Conservation (phyloP, 1,140 invertebrate species). For the Macrosteles quadrilineatus region DNA sequence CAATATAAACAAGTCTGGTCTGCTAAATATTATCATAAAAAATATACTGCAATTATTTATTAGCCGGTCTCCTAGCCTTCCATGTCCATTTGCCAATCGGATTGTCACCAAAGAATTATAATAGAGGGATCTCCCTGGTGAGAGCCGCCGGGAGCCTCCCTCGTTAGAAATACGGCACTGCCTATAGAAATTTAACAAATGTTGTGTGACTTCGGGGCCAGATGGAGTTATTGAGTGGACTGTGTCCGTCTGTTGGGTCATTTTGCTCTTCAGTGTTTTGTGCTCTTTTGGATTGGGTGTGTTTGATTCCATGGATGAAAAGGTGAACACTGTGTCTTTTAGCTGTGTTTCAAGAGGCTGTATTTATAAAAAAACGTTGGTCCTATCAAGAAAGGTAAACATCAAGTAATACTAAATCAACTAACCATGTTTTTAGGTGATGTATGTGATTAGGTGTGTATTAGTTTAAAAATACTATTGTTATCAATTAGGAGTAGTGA, state of each 20-base stretch:
- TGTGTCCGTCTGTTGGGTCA: neutral
- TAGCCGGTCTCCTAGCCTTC: no score
- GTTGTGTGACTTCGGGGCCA: neutral
- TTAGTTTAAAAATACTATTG: no score
- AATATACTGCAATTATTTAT: no score
- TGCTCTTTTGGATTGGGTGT: slow-evolving; percentile 3
- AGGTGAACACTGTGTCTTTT: slow-evolving; percentile 4
- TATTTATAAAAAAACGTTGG: neutral
- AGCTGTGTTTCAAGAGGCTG: neutral
- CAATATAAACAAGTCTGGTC: no score
- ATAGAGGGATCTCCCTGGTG: no score
- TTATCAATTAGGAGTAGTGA: no score
- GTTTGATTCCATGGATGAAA: slow-evolving; percentile 9
- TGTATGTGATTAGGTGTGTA: neutral
- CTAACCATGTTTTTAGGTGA: neutral
- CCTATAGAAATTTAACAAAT: no score
- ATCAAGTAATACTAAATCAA: neutral
- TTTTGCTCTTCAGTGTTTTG: neutral
- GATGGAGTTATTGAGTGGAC: slow-evolving; percentile 2
- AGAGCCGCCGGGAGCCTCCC: no score
- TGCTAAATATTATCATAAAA: no score
- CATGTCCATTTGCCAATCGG: no score
- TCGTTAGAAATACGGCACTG: no score
- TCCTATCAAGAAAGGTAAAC: neutral
- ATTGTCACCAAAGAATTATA: no score